Evolutionary conservation across 2,888 invertebrate genomes (phyloP).

Genomic region (Coecobrya sp.): DNA sequence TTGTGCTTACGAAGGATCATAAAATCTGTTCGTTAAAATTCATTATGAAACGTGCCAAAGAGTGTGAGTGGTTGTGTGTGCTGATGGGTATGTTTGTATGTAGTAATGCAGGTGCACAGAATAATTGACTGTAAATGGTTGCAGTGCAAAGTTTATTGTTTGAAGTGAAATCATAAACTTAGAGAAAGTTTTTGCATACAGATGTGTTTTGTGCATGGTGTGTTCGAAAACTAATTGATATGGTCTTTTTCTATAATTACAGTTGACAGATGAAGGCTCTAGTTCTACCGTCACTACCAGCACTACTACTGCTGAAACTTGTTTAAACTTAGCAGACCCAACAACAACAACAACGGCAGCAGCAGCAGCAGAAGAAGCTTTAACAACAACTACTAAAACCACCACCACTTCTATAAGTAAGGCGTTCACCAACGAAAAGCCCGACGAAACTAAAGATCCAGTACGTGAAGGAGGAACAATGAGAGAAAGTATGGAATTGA

Average conservation of each 20-base stretch:
- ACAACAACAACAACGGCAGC: slow-evolving; percentile 41
- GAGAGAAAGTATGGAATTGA: slow-evolving; percentile 46
- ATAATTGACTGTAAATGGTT: background rate
- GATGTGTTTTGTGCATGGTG: background rate
- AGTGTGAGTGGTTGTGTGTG: too few species aligned
- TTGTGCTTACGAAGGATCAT: too few species aligned
- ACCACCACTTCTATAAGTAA: slow-evolving; percentile 46
- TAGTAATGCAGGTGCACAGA: too few species aligned
- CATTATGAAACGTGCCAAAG: too few species aligned
- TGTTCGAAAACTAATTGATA: slow-evolving; percentile 36
- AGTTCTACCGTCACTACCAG: slow-evolving; percentile 50
- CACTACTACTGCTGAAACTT: slow-evolving; percentile 66
- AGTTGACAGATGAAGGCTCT: slow-evolving; percentile 86
- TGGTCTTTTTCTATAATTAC: slow-evolving; percentile 72
- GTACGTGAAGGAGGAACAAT: background rate
- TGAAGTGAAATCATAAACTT: background rate
- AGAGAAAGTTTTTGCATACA: background rate
- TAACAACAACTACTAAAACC: slow-evolving; percentile 35
- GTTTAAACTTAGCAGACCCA: slow-evolving; percentile 52
- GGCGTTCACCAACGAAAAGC: slow-evolving; percentile 29
- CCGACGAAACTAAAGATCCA: slow-evolving; percentile 58
- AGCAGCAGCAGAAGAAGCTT: slow-evolving; percentile 32
- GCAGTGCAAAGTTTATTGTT: background rate
- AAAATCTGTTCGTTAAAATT: too few species aligned
- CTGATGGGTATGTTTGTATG: too few species aligned